Evolutionary conservation across 2,113 vertebrate species (phyloP).

Genomic region (Centropus bengalensis): DNA sequence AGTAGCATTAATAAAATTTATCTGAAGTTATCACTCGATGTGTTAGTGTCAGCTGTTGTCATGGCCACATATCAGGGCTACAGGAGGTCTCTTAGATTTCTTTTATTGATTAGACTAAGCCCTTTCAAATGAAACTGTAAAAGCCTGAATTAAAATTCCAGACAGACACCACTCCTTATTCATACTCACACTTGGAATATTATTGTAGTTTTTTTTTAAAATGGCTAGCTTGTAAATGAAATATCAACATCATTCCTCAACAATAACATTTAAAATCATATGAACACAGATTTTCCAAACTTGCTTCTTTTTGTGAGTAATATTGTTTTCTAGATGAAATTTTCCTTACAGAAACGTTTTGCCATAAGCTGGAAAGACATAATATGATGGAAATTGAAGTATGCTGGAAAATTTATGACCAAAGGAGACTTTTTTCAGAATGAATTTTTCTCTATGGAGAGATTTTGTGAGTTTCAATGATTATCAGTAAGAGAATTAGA

Average conservation of each 20-base stretch:
- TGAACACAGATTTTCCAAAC: background rate
- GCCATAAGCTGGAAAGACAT: background rate
- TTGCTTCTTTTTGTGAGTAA: background rate
- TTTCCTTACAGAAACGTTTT: background rate
- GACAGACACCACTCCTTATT: background rate
- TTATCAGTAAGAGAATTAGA: rapidly evolving
- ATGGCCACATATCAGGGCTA: background rate
- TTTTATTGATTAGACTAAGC: background rate
- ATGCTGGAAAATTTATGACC: background rate
- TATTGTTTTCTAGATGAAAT: background rate
- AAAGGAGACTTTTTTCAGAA: background rate
- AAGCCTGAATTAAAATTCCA: background rate
- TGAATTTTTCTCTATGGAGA: background rate
- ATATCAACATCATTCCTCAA: background rate
- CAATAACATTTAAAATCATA: background rate
- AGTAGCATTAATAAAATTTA: background rate
- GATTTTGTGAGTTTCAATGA: background rate
- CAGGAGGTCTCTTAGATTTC: background rate
- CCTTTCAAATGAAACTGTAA: background rate
- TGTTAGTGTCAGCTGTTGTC: background rate
- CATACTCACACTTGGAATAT: background rate
- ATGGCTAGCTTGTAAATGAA: background rate
- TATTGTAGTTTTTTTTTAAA: background rate
- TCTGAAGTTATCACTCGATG: background rate
- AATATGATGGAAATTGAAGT: background rate